Evolutionary conservation across 1,140 invertebrate species (phyloP).

Genomic region (Olivierus martensii): DNA sequence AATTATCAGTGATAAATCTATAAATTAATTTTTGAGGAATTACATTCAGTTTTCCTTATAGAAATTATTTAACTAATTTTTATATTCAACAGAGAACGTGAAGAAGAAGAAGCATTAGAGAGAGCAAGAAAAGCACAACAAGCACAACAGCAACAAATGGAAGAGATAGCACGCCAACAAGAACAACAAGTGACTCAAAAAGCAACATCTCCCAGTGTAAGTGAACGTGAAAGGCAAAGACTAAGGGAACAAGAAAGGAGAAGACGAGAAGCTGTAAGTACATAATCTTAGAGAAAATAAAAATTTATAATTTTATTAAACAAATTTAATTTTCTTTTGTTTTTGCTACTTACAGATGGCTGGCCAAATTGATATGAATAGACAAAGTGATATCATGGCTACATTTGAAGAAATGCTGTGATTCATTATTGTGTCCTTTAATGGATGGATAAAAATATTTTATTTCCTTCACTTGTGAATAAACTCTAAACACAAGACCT

Average conservation of each 20-base stretch:
- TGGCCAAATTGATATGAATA: constrained; percentile 93
- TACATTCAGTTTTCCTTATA: too few species aligned
- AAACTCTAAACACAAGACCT: too few species aligned
- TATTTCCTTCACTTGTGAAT: background rate
- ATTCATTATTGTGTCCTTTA: background rate
- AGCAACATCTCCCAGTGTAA: constrained; percentile 15
- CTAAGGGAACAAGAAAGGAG: constrained; percentile 74
- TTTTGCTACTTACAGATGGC: constrained; percentile 62
- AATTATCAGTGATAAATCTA: too few species aligned
- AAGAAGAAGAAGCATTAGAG: constrained; percentile 60
- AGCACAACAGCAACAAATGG: constrained; percentile 6
- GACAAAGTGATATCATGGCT: constrained; percentile 95
- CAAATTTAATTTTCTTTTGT: constrained; percentile 16
- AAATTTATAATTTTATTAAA: too few species aligned
- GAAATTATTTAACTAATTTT: too few species aligned
- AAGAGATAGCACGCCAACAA: background rate
- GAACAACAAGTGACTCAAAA: constrained; percentile 3
- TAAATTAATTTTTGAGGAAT: too few species aligned
- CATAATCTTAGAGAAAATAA: too few species aligned
- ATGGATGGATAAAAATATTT: background rate
- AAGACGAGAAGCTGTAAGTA: constrained; percentile 76
- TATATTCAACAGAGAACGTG: constrained; percentile 41
- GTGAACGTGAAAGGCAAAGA: constrained; percentile 53
- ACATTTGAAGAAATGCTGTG: constrained; percentile 88
- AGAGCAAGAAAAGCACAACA: constrained; percentile 39